phyloP scores from a whole-genome alignment of 2,113 vertebrate species.

The Tiliqua scincoides region DNA sequence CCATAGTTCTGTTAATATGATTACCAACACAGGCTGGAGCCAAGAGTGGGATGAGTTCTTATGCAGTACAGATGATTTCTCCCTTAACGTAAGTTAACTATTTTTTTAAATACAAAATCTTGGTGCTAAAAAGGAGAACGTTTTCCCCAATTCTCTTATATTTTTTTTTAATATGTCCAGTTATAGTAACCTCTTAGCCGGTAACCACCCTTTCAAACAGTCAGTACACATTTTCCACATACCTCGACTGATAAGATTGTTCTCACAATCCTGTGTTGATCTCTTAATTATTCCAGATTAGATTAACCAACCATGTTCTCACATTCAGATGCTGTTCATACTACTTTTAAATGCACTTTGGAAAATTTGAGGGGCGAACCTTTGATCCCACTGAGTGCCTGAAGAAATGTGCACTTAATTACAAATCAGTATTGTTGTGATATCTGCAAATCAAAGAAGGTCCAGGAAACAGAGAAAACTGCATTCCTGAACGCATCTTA shows the following conservation, averaged over 20 bases:
- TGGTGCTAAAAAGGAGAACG: neutral
- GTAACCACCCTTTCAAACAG: neutral
- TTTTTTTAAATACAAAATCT: neutral
- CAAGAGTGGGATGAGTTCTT: neutral
- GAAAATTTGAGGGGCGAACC: neutral
- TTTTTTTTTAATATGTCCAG: neutral
- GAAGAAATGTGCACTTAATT: conserved; percentile 15
- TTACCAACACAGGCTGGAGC: neutral
- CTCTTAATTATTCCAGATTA: neutral
- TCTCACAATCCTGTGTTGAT: neutral
- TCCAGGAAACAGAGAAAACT: neutral
- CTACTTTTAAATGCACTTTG: neutral
- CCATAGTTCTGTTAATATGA: neutral
- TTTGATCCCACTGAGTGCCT: neutral
- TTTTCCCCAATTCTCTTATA: neutral
- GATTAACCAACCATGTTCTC: neutral
- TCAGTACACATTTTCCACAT: neutral
- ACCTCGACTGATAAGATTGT: neutral
- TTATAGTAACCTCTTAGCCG: neutral
- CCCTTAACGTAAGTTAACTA: neutral
- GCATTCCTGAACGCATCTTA: neutral
- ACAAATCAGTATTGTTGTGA: neutral
- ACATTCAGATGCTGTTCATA: neutral
- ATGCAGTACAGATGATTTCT: neutral
- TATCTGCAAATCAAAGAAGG: conserved; percentile 10